phyloP scores from a whole-genome alignment of 2,113 vertebrate genomes.

The Hippocampus barbouri region DNA sequence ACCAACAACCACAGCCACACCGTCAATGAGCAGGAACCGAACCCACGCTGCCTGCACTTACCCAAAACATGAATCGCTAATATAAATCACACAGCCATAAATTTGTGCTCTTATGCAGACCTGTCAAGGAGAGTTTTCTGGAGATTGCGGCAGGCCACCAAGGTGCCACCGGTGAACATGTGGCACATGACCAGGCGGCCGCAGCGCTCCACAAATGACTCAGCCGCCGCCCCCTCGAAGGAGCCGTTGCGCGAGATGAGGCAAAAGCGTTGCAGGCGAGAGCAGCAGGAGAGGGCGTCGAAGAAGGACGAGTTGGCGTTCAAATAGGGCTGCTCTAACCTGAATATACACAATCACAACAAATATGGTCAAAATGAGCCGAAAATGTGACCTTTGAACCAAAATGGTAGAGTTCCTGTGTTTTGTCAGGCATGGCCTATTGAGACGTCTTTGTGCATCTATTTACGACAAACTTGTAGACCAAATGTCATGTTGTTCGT shows the following conservation, averaged over 20 bases:
- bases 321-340: conserved; percentile 93
- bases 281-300: conserved; percentile 85
- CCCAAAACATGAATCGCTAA: too few relatives aligned
- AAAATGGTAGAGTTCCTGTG: too few relatives aligned
- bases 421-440: too few relatives aligned
- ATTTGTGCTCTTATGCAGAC: conserved; percentile 49
- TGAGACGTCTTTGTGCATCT: too few relatives aligned
- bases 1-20: too few relatives aligned
- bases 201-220: conserved; percentile 83
- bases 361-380: not conserved
- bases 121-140: conserved; percentile 85
- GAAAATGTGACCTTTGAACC: not conserved
- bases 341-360: conserved; percentile 45
- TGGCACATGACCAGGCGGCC: conserved; percentile 84
- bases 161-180: conserved; percentile 89
- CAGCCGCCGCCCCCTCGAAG: conserved; percentile 82
- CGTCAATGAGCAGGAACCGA: too few relatives aligned
- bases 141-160: conserved; percentile 84
- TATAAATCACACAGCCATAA: not conserved
- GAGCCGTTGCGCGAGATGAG: conserved; percentile 90
- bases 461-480: too few relatives aligned
- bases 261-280: conserved; percentile 83
- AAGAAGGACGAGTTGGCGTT: conserved; percentile 85
- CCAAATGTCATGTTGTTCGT: too few relatives aligned
- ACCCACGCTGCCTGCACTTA: too few relatives aligned